These are phyloP conservation scores for Aplocera efformata DNA, from an alignment of 2,888 invertebrate genomes.

Conservation along the genomic window DNA sequence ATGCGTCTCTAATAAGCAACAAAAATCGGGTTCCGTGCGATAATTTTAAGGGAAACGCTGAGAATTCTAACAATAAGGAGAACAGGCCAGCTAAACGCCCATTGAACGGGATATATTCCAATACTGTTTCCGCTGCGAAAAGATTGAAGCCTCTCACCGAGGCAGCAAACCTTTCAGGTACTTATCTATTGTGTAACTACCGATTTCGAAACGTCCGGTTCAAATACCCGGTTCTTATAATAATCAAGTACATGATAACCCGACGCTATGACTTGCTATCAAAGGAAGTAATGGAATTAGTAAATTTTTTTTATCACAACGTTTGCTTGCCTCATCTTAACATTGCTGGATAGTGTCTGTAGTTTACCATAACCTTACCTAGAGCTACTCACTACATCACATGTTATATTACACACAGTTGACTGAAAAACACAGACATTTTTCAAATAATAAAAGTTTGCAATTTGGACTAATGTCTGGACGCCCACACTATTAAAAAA, in stretches of 20 bases:
- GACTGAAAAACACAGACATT: no score
- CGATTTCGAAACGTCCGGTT: slow-evolving; percentile 21
- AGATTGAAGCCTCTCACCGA: slow-evolving; percentile 62
- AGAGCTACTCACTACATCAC: no score
- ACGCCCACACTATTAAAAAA: no score
- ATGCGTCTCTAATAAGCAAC: slow-evolving; percentile 63
- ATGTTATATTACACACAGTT: no score
- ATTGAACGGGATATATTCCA: slow-evolving; percentile 54
- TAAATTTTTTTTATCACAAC: no score
- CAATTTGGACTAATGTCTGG: no score
- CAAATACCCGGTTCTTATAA: slow-evolving; percentile 8
- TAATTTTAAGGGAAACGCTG: slow-evolving; percentile 45
- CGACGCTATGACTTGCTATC: no score
- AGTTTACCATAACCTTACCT: no score
- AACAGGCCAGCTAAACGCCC: slow-evolving; percentile 67
- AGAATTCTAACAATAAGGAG: slow-evolving; percentile 56
- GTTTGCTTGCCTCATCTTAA: no score
- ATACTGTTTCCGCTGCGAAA: slow-evolving; percentile 67
- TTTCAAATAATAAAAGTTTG: no score
- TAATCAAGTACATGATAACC: slow-evolving; percentile 11
- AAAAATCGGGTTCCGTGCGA: slow-evolving; percentile 50
- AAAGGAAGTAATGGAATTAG: no score
- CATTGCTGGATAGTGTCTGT: no score
- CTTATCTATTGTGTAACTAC: slow-evolving; percentile 42
- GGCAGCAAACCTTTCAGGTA: slow-evolving; percentile 54